Percentiles rank a stretch among this genome's conserved stretches.
Evolutionary conservation across 2,113 vertebrate species (phyloP).

Genomic region (Ascaphus truei): DNA sequence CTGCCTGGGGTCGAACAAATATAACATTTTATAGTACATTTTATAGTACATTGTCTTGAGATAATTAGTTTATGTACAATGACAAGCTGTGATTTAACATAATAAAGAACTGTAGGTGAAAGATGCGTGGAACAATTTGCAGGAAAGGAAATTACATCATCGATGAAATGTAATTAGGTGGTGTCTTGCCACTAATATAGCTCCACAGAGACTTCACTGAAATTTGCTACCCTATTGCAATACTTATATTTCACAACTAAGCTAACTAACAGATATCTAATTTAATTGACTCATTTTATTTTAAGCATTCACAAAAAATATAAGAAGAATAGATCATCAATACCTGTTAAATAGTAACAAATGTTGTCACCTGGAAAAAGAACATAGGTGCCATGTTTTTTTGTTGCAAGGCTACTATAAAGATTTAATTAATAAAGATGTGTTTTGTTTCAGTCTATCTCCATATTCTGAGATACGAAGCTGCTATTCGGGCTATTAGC

Average conservation of each 20-base stretch:
- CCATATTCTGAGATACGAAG: no score
- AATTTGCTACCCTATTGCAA: neutral
- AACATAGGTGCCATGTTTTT: no score
- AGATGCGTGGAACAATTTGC: constrained; percentile 4
- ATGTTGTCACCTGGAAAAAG: no score
- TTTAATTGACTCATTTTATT: no score
- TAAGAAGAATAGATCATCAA: no score
- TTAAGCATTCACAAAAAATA: no score
- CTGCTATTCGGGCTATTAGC: no score
- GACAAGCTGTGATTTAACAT: neutral
- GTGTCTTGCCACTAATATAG: constrained; percentile 8
- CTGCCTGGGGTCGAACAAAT: neutral
- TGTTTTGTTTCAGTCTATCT: no score
- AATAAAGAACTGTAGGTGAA: neutral
- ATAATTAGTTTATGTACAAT: neutral
- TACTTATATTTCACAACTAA: neutral
- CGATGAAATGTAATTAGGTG: constrained; percentile 14
- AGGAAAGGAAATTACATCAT: neutral
- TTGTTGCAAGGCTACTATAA: no score
- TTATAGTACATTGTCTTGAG: neutral
- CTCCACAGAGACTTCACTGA: neutral
- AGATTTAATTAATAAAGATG: no score
- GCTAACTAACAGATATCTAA: no score
- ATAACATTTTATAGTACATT: neutral
- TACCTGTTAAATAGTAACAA: no score